phyloP scores from a whole-genome alignment of 2,888 invertebrate species.

The Spodoptera picta region DNA sequence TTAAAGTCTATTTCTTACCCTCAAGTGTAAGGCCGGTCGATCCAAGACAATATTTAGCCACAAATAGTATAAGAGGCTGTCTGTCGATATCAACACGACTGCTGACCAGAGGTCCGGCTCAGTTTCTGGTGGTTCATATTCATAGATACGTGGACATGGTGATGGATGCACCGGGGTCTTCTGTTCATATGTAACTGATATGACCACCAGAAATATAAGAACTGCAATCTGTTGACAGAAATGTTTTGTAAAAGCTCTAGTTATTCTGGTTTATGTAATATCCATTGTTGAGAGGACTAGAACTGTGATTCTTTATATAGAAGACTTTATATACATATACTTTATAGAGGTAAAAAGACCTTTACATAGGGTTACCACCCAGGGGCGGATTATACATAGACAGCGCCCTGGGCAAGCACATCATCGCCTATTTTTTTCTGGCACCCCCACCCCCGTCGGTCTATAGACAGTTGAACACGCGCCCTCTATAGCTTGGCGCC shows the following conservation, averaged over 20 bases:
- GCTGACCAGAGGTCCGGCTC: conserved; percentile 90
- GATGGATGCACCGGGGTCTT: conserved; percentile 56
- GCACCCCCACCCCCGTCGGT: too few relatives aligned
- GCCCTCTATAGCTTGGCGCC: too few relatives aligned
- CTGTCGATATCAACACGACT: conserved; percentile 85
- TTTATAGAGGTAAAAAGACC: too few relatives aligned
- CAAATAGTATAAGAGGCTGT: conserved; percentile 88
- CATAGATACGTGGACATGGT: conserved; percentile 89
- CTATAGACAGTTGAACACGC: too few relatives aligned
- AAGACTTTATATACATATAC: too few relatives aligned
- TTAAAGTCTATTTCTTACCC: conserved; percentile 76
- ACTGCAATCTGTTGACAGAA: background rate
- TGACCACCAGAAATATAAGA: conserved; percentile 59
- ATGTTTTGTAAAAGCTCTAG: background rate
- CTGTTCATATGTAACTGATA: conserved; percentile 68
- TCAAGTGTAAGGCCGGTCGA: conserved; percentile 87
- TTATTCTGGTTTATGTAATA: too few relatives aligned
- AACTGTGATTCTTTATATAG: too few relatives aligned
- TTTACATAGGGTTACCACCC: too few relatives aligned
- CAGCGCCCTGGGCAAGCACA: too few relatives aligned
- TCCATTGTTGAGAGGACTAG: too few relatives aligned
- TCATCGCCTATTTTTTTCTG: too few relatives aligned
- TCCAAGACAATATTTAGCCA: conserved; percentile 89
- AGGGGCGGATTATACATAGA: too few relatives aligned
- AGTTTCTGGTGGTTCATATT: conserved; percentile 84